These are phyloP conservation scores for Coecobrya sp. DNA, from an alignment of 2,888 invertebrate species.

Conservation along the genomic window DNA sequence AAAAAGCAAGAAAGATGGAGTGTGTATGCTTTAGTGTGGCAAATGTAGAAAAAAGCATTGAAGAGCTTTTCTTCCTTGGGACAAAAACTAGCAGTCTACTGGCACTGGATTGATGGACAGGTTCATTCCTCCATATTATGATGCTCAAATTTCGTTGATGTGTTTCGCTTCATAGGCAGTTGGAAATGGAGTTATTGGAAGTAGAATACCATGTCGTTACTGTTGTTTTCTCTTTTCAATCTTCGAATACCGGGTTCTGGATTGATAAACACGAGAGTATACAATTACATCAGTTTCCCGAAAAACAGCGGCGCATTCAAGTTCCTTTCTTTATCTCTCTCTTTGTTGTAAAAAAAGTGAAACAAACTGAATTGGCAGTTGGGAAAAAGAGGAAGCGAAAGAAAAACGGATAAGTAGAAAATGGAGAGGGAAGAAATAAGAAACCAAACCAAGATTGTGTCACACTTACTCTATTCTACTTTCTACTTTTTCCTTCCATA, in stretches of 20 bases:
- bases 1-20: constrained; percentile 11
- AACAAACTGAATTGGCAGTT: constrained; percentile 29
- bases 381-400: neutral
- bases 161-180: constrained; percentile 17
- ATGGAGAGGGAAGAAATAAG: neutral
- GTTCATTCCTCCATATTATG: constrained; percentile 50
- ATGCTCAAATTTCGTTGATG: constrained; percentile 43
- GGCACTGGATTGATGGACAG: constrained; percentile 43
- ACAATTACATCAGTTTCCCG: neutral
- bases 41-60: neutral
- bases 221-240: neutral
- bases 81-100: constrained; percentile 21
- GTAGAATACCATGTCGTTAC: neutral
- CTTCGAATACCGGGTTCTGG: neutral
- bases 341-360: constrained; percentile 25
- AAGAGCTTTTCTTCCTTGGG: neutral
- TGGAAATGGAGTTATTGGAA: constrained; percentile 45
- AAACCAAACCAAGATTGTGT: constrained; percentile 30
- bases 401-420: neutral
- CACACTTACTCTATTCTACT: neutral
- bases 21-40: too few species aligned
- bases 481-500: neutral
- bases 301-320: neutral
- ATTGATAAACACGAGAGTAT: neutral
- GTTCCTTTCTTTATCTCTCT: neutral